Evolutionary conservation across 1,140 invertebrate genomes (phyloP).

Genomic region (Orchesella cincta): DNA sequence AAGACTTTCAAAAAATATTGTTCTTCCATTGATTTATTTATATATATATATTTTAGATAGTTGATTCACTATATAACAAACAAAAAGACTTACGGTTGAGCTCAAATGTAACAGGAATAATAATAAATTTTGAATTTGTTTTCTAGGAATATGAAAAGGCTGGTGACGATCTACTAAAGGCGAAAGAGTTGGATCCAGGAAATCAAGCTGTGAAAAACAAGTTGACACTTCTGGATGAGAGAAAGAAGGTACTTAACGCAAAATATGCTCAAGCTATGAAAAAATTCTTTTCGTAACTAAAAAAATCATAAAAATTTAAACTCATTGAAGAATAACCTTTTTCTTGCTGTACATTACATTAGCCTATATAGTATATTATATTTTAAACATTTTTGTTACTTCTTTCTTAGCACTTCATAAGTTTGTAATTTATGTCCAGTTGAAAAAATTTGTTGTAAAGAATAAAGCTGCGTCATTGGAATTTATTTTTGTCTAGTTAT

Average conservation of each 20-base stretch:
- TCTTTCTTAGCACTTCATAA: background rate
- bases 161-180: constrained; percentile 64
- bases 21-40: background rate
- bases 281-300: constrained; percentile 64
- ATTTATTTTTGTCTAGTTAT: background rate
- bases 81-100: too few species aligned
- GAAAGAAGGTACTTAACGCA: constrained; percentile 61
- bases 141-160: constrained; percentile 65
- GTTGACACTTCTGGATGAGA: constrained; percentile 59
- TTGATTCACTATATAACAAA: too few species aligned
- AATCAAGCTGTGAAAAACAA: constrained; percentile 52
- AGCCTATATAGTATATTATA: too few species aligned
- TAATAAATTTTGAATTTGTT: background rate
- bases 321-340: too few species aligned
- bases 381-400: background rate
- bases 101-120: too few species aligned
- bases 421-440: too few species aligned
- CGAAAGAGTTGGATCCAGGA: constrained; percentile 59
- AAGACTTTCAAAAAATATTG: background rate
- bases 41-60: background rate
- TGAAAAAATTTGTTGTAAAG: constrained; percentile 58
- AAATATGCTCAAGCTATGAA: constrained; percentile 66
- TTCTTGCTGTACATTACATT: too few species aligned
- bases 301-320: too few species aligned
- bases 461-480: constrained; percentile 12